Base-by-base conservation (phyloP, 2,888 invertebrate genomes). In the Onchidella celtica region DNA sequence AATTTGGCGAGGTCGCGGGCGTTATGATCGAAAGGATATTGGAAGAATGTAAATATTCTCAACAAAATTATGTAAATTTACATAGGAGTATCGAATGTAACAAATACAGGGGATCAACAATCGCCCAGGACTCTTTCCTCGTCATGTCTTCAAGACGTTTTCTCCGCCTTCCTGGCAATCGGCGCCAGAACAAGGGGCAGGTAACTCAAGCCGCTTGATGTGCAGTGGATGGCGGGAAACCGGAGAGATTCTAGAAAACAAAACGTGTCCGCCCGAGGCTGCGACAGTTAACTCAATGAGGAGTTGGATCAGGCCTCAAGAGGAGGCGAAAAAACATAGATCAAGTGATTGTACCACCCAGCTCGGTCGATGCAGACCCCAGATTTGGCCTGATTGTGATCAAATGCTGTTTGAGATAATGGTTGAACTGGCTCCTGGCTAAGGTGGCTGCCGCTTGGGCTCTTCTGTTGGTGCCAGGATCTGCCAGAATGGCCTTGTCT, bases 111-210 rank as follows among this genome's bases (percentile, higher is more conserved):
- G n/a, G n/a, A n/a, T n/a, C n/a, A n/a, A n/a, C n/a, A n/a, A n/a
- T n/a, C n/a, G n/a, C n/a, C n/a, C n/a, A n/a, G n/a, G n/a, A n/a
- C n/a, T n/a, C n/a, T n/a, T n/a, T n/a, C n/a, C n/a, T n/a, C n/a
- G n/a, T n/a, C 14, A 61, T 36, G 61, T 74, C 63, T 74, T 27
- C 63, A n/a, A 57, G 73, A 38, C 24, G 0, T 55, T 38, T 17
- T 32, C 59, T 40, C 77, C 66, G 57, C 68, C 77, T 32, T n/a
- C n/a, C 77, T 68, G 68, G 68, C 77, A 66, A 66, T 77, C 77
- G 66, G 75, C 75, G 75, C 75, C 75, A 75, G 65, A 75, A 75
- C 75, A 75, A 65, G 75, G 74, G 75, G 65, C 65, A 65, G 55
- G 75, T 65, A 75, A 75, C 65, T n/a, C 40, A 65, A 75, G 75